phyloP scores from a whole-genome alignment of 2,797 vertebrate genomes.

The Pipistrellus kuhlii region DNA sequence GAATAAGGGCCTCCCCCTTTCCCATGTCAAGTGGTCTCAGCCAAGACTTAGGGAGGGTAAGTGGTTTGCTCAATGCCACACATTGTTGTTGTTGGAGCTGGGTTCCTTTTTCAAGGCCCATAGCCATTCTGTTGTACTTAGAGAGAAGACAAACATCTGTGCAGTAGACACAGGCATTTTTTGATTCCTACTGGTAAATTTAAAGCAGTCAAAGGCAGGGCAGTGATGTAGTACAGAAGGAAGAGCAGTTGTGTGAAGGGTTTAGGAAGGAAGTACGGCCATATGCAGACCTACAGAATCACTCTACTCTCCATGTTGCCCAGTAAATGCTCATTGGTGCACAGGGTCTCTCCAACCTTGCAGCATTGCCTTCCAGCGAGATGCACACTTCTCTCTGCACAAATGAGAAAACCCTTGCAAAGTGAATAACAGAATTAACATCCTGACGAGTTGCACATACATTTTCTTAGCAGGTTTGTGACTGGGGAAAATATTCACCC shows the following conservation, averaged over 20 bases:
- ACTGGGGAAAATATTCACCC: slow-evolving; percentile 51
- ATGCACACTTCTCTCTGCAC: background rate
- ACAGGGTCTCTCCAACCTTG: background rate
- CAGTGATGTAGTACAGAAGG: background rate
- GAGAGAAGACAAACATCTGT: background rate
- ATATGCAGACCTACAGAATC: background rate
- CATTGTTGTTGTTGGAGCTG: background rate
- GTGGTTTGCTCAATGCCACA: background rate
- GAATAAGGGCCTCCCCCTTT: background rate
- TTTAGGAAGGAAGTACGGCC: background rate
- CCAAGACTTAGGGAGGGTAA: background rate
- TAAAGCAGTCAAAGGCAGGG: background rate
- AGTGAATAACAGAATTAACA: slow-evolving; percentile 59
- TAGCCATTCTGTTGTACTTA: background rate
- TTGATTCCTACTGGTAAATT: background rate
- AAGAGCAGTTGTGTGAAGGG: background rate
- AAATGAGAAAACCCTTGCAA: background rate
- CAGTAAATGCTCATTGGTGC: background rate
- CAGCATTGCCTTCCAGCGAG: background rate
- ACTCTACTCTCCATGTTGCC: background rate
- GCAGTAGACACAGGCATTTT: background rate
- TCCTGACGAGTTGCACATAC: slow-evolving; percentile 7
- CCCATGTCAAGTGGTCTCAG: background rate
- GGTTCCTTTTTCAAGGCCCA: background rate
- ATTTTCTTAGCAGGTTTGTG: slow-evolving; percentile 71